Conservation (phyloP, 2,888 invertebrate species). For the Cancer borealis region DNA sequence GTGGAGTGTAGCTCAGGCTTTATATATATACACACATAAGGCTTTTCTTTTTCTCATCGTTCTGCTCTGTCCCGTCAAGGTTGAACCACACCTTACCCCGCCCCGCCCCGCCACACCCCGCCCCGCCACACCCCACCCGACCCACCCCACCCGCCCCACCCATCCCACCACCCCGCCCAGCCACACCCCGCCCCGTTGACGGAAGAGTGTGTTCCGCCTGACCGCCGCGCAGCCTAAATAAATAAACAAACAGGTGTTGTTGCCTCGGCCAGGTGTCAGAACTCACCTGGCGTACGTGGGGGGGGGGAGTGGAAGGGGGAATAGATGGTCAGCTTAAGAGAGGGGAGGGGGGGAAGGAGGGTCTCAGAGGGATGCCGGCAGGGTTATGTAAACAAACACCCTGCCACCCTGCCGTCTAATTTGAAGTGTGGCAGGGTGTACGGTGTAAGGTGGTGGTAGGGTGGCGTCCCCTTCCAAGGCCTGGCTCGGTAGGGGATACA, state of each 20-base stretch:
- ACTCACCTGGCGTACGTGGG: neutral
- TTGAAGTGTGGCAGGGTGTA: too few species aligned
- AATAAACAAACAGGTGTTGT: neutral
- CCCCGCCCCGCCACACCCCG: neutral
- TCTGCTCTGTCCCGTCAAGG: neutral
- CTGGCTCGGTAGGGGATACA: too few species aligned
- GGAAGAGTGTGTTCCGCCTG: neutral
- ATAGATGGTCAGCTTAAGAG: neutral
- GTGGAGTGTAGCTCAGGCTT: too few species aligned
- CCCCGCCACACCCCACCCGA: neutral
- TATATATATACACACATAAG: too few species aligned
- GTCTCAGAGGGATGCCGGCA: neutral
- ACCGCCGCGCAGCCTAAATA: neutral
- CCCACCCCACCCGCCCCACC: neutral
- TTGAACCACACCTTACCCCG: neutral
- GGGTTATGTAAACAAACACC: neutral
- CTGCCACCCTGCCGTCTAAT: too few species aligned
- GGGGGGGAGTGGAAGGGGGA: neutral
- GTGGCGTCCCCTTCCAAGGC: too few species aligned
- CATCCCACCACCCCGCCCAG: neutral
- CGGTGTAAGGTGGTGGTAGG: too few species aligned
- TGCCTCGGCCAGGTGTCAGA: conserved; percentile 17
- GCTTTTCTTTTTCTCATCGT: neutral
- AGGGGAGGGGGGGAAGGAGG: neutral
- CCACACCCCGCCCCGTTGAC: neutral